phyloP scores from a whole-genome alignment of 1,140 invertebrate species.

The Ceratitis capitata region DNA sequence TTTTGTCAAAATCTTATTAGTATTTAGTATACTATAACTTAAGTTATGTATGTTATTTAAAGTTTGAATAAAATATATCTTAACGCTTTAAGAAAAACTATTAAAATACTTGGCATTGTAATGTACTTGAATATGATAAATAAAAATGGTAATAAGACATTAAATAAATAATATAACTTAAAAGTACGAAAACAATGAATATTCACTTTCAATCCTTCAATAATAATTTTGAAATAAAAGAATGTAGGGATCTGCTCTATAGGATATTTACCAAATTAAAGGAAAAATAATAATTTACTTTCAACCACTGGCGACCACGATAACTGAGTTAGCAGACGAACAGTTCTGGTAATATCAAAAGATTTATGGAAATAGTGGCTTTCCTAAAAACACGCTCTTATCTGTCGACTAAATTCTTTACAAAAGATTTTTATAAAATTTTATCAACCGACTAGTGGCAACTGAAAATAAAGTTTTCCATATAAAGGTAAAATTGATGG shows the following conservation, averaged over 20 bases:
- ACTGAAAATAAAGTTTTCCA: too few species aligned
- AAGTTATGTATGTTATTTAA: neutral
- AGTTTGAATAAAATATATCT: neutral
- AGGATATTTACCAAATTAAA: neutral
- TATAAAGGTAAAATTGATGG: too few species aligned
- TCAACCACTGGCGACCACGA: too few species aligned
- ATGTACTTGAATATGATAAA: neutral
- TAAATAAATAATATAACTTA: neutral
- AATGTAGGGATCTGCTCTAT: neutral
- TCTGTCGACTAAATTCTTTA: too few species aligned
- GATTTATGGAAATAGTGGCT: too few species aligned
- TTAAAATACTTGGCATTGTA: neutral
- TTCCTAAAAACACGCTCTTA: too few species aligned
- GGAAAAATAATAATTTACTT: neutral
- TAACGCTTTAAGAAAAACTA: neutral
- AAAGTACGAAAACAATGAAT: neutral
- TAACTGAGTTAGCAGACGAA: too few species aligned
- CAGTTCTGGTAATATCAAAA: too few species aligned
- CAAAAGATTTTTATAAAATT: too few species aligned
- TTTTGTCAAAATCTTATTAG: slow-evolving; percentile 41
- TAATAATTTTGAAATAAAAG: too few species aligned
- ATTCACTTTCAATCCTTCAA: too few species aligned
- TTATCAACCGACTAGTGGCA: too few species aligned
- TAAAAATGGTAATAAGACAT: neutral
- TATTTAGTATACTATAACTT: neutral